Percentiles rank a stretch among this genome's conserved stretches.
These are phyloP conservation scores for Mesitornis unicolor DNA, from an alignment of 2,113 vertebrate genomes.

Conservation along the genomic window DNA sequence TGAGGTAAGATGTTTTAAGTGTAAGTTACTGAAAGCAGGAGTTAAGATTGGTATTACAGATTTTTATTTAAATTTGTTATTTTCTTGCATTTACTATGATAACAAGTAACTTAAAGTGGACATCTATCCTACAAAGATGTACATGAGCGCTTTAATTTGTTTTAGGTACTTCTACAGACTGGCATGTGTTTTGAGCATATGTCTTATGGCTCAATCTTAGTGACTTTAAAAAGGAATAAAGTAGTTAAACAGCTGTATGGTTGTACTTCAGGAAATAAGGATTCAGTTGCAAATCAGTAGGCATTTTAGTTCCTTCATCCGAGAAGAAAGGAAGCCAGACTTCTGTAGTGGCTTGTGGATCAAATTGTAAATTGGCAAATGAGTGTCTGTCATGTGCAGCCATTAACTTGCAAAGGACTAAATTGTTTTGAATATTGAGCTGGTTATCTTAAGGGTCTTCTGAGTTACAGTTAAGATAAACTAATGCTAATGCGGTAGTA, in stretches of 20 bases:
- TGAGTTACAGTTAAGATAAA: background rate
- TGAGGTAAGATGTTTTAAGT: background rate
- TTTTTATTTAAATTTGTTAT: background rate
- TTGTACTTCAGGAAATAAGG: background rate
- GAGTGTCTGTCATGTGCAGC: background rate
- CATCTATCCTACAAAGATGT: background rate
- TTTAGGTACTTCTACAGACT: background rate
- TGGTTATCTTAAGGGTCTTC: background rate
- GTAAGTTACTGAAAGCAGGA: background rate
- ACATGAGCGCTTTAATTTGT: background rate
- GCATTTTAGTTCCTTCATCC: background rate
- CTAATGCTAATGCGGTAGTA: background rate
- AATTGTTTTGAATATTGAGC: background rate
- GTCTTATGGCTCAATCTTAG: background rate
- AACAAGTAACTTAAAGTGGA: background rate
- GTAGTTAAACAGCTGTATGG: background rate
- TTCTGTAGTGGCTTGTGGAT: background rate
- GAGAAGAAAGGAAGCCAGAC: background rate
- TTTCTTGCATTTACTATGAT: background rate
- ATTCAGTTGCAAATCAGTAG: background rate
- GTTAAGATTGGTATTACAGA: background rate
- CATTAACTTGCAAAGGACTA: background rate
- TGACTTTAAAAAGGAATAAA: background rate
- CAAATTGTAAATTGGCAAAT: background rate
- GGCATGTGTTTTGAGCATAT: background rate